Percentiles rank a stretch among this genome's conserved stretches.
Evolutionary conservation across 1,140 invertebrate genomes (phyloP).

Genomic region (Hycleus cichorii): DNA sequence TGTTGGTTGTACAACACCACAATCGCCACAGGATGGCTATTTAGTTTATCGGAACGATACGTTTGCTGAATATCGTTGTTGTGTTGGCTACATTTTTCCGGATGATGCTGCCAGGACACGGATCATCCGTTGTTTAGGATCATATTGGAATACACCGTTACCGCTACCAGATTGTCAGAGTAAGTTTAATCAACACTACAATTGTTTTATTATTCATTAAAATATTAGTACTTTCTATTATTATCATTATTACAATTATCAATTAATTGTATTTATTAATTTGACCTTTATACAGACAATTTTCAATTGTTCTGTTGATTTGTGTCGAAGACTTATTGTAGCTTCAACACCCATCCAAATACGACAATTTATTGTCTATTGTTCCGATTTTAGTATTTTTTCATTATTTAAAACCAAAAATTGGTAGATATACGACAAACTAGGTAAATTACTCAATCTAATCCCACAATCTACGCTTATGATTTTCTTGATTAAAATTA

Average conservation of each 20-base stretch:
- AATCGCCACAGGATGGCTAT: constrained; percentile 51
- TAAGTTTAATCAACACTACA: constrained; percentile 39
- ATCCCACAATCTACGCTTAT: neutral
- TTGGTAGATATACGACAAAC: neutral
- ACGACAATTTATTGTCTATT: no score
- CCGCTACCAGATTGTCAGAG: constrained; percentile 52
- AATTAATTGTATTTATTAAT: neutral
- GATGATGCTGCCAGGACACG: constrained; percentile 47
- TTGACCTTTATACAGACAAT: neutral
- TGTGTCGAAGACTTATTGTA: neutral
- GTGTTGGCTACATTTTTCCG: constrained; percentile 50
- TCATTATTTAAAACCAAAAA: no score
- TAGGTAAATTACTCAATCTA: neutral
- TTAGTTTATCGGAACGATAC: constrained; percentile 48
- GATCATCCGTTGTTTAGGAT: constrained; percentile 48
- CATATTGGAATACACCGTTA: constrained; percentile 51
- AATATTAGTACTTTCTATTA: neutral
- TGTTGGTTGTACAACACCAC: constrained; percentile 50
- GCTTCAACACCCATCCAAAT: no score
- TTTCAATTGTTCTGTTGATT: neutral
- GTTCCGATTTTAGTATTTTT: no score
- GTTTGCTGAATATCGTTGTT: constrained; percentile 53
- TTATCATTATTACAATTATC: neutral
- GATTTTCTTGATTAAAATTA: neutral
- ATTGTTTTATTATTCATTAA: no score